Conservation (phyloP, 2,113 vertebrate species). For the Lophotis ruficrista region DNA sequence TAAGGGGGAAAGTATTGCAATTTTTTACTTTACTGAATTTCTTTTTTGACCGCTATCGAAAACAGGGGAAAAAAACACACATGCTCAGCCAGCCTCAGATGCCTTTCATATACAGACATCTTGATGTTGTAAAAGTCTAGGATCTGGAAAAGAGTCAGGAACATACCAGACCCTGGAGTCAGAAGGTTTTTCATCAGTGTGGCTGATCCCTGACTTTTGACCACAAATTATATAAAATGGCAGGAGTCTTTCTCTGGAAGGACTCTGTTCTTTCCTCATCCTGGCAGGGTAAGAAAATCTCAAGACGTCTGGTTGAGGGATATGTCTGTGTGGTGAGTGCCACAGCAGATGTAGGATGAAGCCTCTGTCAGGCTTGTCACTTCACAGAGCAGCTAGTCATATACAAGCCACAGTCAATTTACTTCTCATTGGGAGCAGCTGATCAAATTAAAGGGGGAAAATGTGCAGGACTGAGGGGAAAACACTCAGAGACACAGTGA, state of each 20-base stretch:
- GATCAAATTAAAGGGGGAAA: background rate
- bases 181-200: background rate
- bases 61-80: background rate
- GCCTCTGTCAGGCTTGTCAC: background rate
- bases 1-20: rapidly evolving
- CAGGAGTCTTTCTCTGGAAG: background rate
- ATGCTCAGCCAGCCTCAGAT: background rate
- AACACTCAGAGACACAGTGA: background rate
- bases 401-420: background rate
- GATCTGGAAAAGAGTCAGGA: background rate
- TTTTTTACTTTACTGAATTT: background rate
- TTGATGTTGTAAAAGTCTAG: background rate
- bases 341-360: background rate
- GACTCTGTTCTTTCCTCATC: background rate
- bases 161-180: background rate
- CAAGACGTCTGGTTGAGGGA: background rate
- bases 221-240: background rate
- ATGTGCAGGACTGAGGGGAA: background rate
- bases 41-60: background rate
- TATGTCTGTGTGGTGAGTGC: background rate
- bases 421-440: background rate
- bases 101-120: background rate
- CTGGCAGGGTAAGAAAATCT: background rate
- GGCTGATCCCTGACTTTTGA: background rate
- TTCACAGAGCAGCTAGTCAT: background rate